These are phyloP conservation scores for Netelia virgata DNA, from an alignment of 2,888 invertebrate genomes.

Conservation along the genomic window DNA sequence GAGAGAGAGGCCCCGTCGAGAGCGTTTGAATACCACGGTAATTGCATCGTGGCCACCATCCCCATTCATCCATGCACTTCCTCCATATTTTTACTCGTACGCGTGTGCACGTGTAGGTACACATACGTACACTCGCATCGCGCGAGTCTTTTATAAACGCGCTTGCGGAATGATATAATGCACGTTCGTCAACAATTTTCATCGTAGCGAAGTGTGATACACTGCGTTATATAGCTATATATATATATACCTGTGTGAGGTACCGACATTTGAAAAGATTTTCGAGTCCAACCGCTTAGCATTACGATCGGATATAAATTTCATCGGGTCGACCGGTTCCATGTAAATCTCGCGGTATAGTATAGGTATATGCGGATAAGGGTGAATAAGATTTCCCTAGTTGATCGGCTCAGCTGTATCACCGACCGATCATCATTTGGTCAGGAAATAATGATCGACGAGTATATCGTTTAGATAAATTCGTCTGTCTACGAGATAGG, in stretches of 20 bases:
- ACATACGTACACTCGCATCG: background rate
- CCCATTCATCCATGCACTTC: constrained; percentile 10
- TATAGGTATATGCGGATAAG: background rate
- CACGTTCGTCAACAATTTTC: constrained; percentile 20
- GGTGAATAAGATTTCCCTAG: constrained; percentile 14
- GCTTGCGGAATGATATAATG: constrained; percentile 13
- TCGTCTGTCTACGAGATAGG: no score
- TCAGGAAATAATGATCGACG: constrained; percentile 31
- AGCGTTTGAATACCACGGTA: constrained; percentile 69
- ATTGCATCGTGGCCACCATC: constrained; percentile 69
- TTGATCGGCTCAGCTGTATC: background rate
- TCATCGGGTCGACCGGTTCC: no score
- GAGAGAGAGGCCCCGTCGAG: constrained; percentile 74
- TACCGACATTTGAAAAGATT: no score
- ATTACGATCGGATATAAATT: no score
- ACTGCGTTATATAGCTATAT: background rate
- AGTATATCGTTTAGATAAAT: background rate
- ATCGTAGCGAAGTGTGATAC: background rate
- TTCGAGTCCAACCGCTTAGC: no score
- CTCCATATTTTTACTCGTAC: background rate
- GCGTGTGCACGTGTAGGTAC: background rate
- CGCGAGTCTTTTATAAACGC: no score
- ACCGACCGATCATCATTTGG: background rate
- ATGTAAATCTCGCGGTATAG: no score
- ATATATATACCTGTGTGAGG: background rate